These are phyloP conservation scores for Graptemys geographica DNA, from an alignment of 2,797 vertebrate species.

Conservation along the genomic window DNA sequence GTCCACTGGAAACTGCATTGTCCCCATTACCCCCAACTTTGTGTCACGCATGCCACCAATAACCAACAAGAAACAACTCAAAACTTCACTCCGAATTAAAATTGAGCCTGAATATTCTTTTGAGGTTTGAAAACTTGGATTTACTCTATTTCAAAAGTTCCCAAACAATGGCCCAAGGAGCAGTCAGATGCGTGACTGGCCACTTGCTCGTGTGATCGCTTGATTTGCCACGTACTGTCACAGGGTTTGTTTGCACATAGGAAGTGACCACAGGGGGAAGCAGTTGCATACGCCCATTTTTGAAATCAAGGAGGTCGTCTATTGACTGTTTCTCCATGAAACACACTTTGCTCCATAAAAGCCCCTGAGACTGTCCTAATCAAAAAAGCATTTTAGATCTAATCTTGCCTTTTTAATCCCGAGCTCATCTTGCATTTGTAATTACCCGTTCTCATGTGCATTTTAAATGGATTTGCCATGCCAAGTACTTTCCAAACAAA, in stretches of 20 bases:
- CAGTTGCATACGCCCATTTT: not conserved
- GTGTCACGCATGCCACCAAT: not conserved
- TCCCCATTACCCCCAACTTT: not conserved
- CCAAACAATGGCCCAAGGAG: no score
- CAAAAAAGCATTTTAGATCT: not conserved
- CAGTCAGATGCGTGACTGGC: not conserved
- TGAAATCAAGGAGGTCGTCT: not conserved
- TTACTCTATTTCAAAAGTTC: not conserved
- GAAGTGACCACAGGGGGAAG: not conserved
- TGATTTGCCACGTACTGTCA: not conserved
- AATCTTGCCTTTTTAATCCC: slow-evolving; percentile 60
- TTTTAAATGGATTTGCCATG: slow-evolving; percentile 68
- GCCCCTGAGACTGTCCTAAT: not conserved
- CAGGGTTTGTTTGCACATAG: not conserved
- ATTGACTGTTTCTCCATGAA: slow-evolving; percentile 3
- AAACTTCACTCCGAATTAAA: slow-evolving; percentile 18
- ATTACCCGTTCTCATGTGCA: slow-evolving; percentile 62
- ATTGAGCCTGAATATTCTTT: not conserved
- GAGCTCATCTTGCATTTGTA: slow-evolving; percentile 71
- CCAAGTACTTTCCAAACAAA: slow-evolving; percentile 71
- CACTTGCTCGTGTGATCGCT: not conserved
- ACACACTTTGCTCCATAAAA: not conserved
- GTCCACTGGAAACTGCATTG: not conserved
- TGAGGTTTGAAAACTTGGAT: not conserved
- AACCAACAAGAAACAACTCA: not conserved